Evolutionary conservation across 2,888 invertebrate genomes (phyloP).

Genomic region (Drosophila histrio): DNA sequence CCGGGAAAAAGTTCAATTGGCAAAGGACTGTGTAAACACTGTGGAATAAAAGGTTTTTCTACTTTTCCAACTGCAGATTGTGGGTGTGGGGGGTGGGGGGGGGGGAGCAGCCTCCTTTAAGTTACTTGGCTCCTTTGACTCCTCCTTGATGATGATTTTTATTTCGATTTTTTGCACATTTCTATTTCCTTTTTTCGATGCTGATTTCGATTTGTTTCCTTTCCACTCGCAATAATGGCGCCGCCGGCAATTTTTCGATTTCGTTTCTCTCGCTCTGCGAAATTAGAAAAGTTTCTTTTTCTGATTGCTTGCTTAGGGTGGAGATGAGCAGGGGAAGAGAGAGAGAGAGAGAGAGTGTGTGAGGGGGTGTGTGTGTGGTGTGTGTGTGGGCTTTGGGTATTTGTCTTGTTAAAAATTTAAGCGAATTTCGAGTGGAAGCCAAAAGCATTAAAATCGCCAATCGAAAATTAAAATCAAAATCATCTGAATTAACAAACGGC

Average conservation of each 20-base stretch:
- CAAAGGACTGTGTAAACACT: slow-evolving; percentile 78
- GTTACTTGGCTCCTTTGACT: slow-evolving; percentile 10
- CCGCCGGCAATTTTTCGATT: slow-evolving; percentile 61
- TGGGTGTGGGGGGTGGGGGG: no score
- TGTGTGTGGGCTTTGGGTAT: slow-evolving; percentile 69
- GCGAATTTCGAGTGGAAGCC: slow-evolving; percentile 74
- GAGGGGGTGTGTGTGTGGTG: not conserved
- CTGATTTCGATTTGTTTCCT: slow-evolving; percentile 57
- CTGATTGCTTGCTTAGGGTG: slow-evolving; percentile 31
- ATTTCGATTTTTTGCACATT: slow-evolving; percentile 29
- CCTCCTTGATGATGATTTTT: slow-evolving; percentile 14
- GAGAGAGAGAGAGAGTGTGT: not conserved
- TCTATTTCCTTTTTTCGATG: slow-evolving; percentile 61
- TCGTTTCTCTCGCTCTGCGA: slow-evolving; percentile 44
- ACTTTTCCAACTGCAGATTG: slow-evolving; percentile 67
- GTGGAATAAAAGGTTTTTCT: slow-evolving; percentile 82
- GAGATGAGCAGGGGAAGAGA: no score
- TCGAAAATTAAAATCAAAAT: slow-evolving; percentile 42
- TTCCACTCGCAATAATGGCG: slow-evolving; percentile 47
- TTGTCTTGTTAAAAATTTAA: slow-evolving; percentile 80
- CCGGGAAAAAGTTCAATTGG: slow-evolving; percentile 74
- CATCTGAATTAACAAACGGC: slow-evolving; percentile 32
- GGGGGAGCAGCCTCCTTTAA: not conserved
- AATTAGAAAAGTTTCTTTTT: slow-evolving; percentile 75
- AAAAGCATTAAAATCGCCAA: slow-evolving; percentile 51